Conservation (phyloP, 2,797 vertebrate species). For the Pangasius larnaudii region DNA sequence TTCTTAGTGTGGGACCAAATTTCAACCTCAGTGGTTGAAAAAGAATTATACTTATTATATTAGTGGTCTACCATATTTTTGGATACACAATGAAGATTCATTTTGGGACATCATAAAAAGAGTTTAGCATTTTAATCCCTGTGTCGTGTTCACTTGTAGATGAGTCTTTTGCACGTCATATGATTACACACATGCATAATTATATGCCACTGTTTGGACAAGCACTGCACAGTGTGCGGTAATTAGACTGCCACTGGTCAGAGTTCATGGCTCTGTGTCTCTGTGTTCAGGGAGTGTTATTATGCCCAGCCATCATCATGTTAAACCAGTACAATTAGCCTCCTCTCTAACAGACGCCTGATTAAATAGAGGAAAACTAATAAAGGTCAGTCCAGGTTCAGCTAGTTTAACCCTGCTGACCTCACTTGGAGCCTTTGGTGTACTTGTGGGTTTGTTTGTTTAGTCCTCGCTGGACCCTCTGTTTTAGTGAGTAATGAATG, state of each 20-base stretch:
- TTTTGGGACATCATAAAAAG: constrained; percentile 66
- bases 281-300: constrained; percentile 32
- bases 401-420: constrained; percentile 78
- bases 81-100: constrained; percentile 50
- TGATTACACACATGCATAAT: constrained; percentile 5
- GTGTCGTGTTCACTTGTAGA: constrained; percentile 8
- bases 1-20: constrained; percentile 53
- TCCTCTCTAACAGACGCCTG: constrained; percentile 52
- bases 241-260: constrained; percentile 16
- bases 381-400: constrained; percentile 64
- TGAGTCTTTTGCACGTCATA: neutral
- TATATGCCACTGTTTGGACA: constrained; percentile 21
- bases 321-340: constrained; percentile 56
- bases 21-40: constrained; percentile 20
- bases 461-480: constrained; percentile 60
- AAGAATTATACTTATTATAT: constrained; percentile 12
- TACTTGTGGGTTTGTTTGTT: constrained; percentile 73
- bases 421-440: constrained; percentile 53
- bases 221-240: neutral
- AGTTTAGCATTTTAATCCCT: constrained; percentile 59
- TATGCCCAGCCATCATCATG: constrained; percentile 52
- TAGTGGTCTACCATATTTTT: constrained; percentile 34
- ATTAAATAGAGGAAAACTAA: constrained; percentile 71
- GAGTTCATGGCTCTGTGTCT: constrained; percentile 22
- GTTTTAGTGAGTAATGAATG: constrained; percentile 77